Percentiles rank a stretch among this genome's conserved stretches.
Evolutionary conservation across 2,113 vertebrate species (phyloP).

Genomic region (Otis tarda): DNA sequence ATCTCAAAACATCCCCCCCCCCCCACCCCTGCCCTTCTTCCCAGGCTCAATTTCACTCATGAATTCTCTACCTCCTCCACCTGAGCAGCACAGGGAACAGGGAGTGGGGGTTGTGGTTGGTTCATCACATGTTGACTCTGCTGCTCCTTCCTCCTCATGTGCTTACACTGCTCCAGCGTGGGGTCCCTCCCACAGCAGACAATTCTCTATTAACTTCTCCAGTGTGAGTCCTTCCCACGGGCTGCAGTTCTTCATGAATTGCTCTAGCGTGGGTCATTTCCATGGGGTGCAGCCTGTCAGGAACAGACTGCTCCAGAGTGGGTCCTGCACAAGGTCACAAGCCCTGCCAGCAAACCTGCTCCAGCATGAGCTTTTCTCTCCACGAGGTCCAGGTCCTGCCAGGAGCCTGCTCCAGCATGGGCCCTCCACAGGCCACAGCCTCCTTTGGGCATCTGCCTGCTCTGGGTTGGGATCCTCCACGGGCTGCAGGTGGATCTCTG

Average conservation of each 20-base stretch:
- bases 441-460: background rate
- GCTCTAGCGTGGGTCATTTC: background rate
- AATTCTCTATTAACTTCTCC: background rate
- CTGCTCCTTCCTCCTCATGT: background rate
- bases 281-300: background rate
- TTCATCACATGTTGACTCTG: fast-evolving
- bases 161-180: background rate
- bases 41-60: too few species aligned
- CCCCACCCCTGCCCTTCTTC: background rate
- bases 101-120: fast-evolving
- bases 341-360: background rate
- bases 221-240: background rate
- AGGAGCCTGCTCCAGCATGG: fast-evolving
- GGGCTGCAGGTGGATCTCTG: too few species aligned
- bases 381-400: background rate
- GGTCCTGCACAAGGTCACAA: too few species aligned
- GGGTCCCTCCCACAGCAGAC: too few species aligned
- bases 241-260: background rate
- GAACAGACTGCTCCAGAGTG: background rate
- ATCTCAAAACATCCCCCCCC: background rate
- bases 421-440: fast-evolving
- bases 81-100: fast-evolving
- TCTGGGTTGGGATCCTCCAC: too few species aligned
- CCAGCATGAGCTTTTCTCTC: background rate
- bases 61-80: too few species aligned